Evolutionary conservation across 2,888 invertebrate genomes (phyloP).

Genomic region (Drosophila falleni): DNA sequence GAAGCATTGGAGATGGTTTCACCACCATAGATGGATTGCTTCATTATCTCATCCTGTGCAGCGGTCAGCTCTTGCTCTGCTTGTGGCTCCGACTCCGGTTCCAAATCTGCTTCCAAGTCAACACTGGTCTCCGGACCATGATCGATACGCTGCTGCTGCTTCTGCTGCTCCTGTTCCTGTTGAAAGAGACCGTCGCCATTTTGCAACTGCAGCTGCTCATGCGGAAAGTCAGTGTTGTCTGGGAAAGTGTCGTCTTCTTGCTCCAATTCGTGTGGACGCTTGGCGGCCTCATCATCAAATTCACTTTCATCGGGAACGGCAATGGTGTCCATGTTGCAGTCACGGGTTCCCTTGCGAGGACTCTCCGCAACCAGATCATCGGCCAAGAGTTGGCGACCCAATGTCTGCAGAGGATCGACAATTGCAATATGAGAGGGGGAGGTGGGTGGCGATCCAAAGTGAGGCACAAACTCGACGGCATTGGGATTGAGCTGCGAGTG

Average conservation of each 20-base stretch:
- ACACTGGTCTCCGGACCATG: constrained; percentile 82
- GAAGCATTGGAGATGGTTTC: constrained; percentile 55
- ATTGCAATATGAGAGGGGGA: neutral
- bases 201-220: constrained; percentile 39
- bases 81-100: constrained; percentile 29
- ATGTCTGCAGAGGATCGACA: constrained; percentile 43
- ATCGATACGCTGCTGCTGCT: constrained; percentile 55
- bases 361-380: constrained; percentile 89
- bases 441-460: constrained; percentile 85
- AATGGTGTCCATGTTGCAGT: constrained; percentile 83
- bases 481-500: constrained; percentile 93
- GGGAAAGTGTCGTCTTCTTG: constrained; percentile 66
- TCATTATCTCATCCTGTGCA: constrained; percentile 72
- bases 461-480: constrained; percentile 92
- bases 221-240: constrained; percentile 24
- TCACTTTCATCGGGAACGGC: constrained; percentile 82
- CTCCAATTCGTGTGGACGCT: constrained; percentile 83
- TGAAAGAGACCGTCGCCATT: constrained; percentile 46
- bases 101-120: constrained; percentile 63
- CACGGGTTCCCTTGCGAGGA: constrained; percentile 88
- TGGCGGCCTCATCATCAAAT: constrained; percentile 83
- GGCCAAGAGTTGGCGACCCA: constrained; percentile 64
- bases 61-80: constrained; percentile 10
- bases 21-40: constrained; percentile 79
- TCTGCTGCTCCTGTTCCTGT: constrained; percentile 1